phyloP scores from a whole-genome alignment of 2,797 vertebrate species.

The Acomys russatus region DNA sequence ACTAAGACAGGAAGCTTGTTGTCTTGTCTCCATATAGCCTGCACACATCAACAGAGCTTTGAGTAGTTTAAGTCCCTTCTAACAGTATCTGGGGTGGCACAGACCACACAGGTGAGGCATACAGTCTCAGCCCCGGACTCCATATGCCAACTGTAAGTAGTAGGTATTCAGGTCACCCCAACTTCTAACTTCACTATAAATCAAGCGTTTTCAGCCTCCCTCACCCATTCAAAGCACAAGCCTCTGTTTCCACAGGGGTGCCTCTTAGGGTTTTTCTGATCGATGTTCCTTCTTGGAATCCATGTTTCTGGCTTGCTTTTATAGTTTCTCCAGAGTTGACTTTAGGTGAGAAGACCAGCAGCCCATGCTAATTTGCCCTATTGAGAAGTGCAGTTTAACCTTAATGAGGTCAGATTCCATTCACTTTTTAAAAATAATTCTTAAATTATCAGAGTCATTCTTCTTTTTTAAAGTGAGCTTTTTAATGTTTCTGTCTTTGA shows the following conservation, averaged over 20 bases:
- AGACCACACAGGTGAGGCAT: not conserved
- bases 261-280: constrained; percentile 18
- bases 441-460: not conserved
- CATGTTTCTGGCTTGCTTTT: constrained; percentile 14
- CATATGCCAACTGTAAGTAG: not conserved
- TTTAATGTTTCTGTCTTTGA: constrained; percentile 35
- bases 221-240: not conserved
- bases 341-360: not conserved
- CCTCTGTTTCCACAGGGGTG: not conserved
- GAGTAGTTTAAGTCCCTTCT: not conserved
- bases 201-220: not conserved
- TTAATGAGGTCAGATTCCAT: constrained; percentile 54
- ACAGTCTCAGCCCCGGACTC: not conserved
- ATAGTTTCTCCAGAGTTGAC: constrained; percentile 35
- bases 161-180: not conserved
- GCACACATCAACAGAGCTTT: not conserved
- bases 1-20: not conserved
- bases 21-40: not conserved
- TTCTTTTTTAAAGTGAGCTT: not conserved
- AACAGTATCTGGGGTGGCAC: not conserved
- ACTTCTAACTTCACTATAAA: not conserved
- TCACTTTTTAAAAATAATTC: not conserved
- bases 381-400: constrained; percentile 45
- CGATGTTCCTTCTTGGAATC: constrained; percentile 22
- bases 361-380: constrained; percentile 2